Conservation (phyloP, 2,113 vertebrate species). For the Rhinopomastus cyanomelas region DNA sequence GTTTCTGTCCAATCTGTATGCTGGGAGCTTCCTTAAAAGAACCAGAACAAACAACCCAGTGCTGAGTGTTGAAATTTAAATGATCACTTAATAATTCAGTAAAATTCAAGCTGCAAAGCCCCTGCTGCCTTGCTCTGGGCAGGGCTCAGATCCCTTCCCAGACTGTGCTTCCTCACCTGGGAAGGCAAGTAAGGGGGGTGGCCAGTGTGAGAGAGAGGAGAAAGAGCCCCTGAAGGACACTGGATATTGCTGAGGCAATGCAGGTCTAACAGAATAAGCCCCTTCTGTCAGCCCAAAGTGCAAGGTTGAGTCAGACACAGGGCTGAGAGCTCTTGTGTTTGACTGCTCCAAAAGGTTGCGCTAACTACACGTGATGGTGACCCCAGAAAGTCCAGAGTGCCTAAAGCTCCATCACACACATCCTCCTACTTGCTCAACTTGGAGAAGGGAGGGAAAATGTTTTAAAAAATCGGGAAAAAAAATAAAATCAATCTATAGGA, state of each 20-base stretch:
- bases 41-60: neutral
- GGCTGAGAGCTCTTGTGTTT: neutral
- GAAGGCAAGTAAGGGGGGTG: neutral
- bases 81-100: neutral
- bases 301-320: neutral
- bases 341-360: neutral
- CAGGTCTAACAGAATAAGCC: neutral
- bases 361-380: neutral
- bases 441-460: neutral
- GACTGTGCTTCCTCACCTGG: neutral
- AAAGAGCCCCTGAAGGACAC: neutral
- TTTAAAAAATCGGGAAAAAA: neutral
- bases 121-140: neutral
- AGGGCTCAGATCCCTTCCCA: neutral
- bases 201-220: neutral
- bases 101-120: neutral
- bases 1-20: neutral
- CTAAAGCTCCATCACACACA: neutral
- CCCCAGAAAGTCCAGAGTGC: accelerated
- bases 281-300: neutral
- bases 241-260: neutral
- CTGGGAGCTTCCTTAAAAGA: neutral
- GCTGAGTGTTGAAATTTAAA: neutral
- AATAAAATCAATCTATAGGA: neutral
- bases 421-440: neutral